These are phyloP conservation scores for Okamejei kenojei DNA, from an alignment of 2,797 vertebrate genomes.

Conservation along the genomic window DNA sequence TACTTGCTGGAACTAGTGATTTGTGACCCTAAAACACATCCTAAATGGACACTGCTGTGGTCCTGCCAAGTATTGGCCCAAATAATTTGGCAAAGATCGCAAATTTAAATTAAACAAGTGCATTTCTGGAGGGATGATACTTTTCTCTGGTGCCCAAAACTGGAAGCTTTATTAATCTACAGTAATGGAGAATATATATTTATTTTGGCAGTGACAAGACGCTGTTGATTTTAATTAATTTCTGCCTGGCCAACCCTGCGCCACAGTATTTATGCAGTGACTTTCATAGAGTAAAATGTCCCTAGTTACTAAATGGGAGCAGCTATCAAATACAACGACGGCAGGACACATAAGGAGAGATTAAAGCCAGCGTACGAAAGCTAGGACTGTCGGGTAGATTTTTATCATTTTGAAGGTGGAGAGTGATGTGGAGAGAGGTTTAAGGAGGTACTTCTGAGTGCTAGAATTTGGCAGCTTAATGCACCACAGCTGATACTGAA, in stretches of 20 bases:
- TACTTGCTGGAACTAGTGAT: constrained; percentile 3
- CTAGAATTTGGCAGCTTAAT: too few species aligned
- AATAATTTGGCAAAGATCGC: not conserved
- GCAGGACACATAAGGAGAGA: not conserved
- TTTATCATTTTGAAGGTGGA: not conserved
- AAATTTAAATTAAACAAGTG: not conserved
- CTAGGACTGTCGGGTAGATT: not conserved
- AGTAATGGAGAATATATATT: not conserved
- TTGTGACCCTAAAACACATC: not conserved
- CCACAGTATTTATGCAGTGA: not conserved
- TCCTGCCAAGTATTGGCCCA: not conserved
- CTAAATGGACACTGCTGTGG: not conserved
- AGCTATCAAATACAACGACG: too few species aligned
- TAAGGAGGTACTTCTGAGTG: not conserved
- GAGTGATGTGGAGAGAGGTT: not conserved
- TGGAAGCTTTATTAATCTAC: not conserved
- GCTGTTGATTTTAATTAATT: not conserved
- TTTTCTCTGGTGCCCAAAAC: too few species aligned
- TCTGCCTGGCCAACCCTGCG: not conserved
- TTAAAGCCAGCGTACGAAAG: not conserved
- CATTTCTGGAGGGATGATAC: not conserved
- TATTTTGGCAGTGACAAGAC: not conserved
- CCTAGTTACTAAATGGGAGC: not conserved
- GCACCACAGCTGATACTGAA: too few species aligned
- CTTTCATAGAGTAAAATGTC: not conserved